Conservation (phyloP, 2,113 vertebrate genomes). For the Sylvia atricapilla region DNA sequence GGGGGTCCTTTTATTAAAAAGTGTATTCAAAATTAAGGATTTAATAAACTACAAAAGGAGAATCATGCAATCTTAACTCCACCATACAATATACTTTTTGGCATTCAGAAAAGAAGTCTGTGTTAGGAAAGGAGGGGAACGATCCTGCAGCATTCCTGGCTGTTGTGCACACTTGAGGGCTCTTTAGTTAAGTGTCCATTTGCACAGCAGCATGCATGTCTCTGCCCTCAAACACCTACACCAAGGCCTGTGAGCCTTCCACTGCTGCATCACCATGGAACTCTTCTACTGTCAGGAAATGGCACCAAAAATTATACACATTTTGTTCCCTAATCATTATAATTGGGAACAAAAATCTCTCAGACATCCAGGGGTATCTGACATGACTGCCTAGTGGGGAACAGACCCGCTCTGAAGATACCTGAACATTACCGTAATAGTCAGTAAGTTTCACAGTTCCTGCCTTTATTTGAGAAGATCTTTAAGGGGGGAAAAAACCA, state of each 20-base stretch:
- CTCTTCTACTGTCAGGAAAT: neutral
- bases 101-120: neutral
- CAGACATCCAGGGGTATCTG: neutral
- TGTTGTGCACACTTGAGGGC: neutral
- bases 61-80: neutral
- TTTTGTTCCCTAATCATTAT: neutral
- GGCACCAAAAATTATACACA: neutral
- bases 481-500: neutral
- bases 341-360: neutral
- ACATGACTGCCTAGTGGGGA: neutral
- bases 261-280: neutral
- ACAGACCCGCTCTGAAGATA: neutral
- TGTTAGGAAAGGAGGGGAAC: neutral
- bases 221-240: neutral
- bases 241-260: neutral
- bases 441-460: neutral
- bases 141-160: neutral
- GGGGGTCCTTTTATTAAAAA: slow-evolving; percentile 4
- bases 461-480: neutral
- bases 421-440: neutral
- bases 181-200: neutral
- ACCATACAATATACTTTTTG: neutral
- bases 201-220: neutral
- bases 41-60: slow-evolving; percentile 1
- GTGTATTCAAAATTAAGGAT: slow-evolving; percentile 3